These are phyloP conservation scores for Cetoscarus ocellatus DNA, from an alignment of 2,797 vertebrate genomes.

Conservation along the genomic window DNA sequence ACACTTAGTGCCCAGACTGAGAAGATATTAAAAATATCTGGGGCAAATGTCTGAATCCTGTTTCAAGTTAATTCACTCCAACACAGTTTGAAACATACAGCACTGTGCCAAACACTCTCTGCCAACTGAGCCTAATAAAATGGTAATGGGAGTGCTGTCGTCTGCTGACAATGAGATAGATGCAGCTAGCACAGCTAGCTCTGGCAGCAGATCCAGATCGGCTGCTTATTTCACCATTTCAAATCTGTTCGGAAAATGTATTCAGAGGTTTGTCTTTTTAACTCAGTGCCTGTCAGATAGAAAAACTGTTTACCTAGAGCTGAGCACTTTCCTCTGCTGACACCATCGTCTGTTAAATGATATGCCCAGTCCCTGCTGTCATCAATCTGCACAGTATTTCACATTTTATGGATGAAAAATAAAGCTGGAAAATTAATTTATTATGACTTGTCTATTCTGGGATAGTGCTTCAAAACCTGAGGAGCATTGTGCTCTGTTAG, in stretches of 20 bases:
- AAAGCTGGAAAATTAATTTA: constrained; percentile 35
- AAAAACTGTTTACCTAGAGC: constrained; percentile 7
- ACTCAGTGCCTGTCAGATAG: constrained; percentile 11
- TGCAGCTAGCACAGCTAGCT: constrained; percentile 39
- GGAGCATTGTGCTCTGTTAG: constrained; percentile 20
- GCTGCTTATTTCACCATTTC: constrained; percentile 45
- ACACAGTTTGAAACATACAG: constrained; percentile 51
- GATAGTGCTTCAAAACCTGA: constrained; percentile 39
- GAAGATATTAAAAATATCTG: constrained; percentile 70
- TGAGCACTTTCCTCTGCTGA: constrained; percentile 33
- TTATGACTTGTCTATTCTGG: constrained; percentile 30
- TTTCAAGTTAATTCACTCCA: constrained; percentile 72
- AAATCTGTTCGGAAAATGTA: constrained; percentile 40
- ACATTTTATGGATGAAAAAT: constrained; percentile 38
- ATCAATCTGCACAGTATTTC: constrained; percentile 15
- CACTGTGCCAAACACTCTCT: constrained; percentile 65
- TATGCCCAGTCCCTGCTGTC: constrained; percentile 12
- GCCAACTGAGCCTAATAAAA: constrained; percentile 73
- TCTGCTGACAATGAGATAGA: constrained; percentile 73
- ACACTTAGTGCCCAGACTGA: constrained; percentile 51
- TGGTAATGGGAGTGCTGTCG: constrained; percentile 69
- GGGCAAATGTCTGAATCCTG: constrained; percentile 54
- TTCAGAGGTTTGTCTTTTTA: constrained; percentile 27
- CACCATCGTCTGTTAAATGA: constrained; percentile 13
- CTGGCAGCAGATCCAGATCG: constrained; percentile 51